Evolutionary conservation across 2,113 vertebrate species (phyloP).

Genomic region (Boleophthalmus pectinirostris): DNA sequence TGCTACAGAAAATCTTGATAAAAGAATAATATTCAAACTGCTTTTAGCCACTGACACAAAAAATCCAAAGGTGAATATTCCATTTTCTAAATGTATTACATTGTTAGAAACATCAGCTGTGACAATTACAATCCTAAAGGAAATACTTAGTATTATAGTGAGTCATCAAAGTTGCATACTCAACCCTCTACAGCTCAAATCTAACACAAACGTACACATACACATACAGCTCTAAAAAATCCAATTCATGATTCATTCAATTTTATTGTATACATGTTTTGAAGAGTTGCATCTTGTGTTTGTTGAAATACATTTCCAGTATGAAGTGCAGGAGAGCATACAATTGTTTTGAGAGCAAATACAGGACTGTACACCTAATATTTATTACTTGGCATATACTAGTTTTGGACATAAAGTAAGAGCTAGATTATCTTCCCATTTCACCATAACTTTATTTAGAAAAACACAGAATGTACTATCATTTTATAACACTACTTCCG

Average conservation of each 20-base stretch:
- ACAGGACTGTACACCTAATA: not conserved
- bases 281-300: not conserved
- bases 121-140: no score
- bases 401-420: not conserved
- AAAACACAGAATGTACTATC: not conserved
- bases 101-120: no score
- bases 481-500: not conserved
- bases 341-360: not conserved
- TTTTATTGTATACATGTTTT: not conserved
- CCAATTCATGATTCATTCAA: not conserved
- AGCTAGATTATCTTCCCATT: no score
- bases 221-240: not conserved
- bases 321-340: not conserved
- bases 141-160: no score
- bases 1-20: no score
- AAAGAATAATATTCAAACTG: no score
- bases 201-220: no score
- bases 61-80: no score
- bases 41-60: no score
- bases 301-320: not conserved
- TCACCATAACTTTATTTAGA: not conserved
- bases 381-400: not conserved
- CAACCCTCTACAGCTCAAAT: no score
- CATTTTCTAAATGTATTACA: no score
- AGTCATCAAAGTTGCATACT: no score